A percentile compares a stretch with the other conserved stretches of the same genome.
These are phyloP conservation scores for Oreohelix idahoensis DNA, from an alignment of 1,140 invertebrate genomes.

Conservation along the genomic window DNA sequence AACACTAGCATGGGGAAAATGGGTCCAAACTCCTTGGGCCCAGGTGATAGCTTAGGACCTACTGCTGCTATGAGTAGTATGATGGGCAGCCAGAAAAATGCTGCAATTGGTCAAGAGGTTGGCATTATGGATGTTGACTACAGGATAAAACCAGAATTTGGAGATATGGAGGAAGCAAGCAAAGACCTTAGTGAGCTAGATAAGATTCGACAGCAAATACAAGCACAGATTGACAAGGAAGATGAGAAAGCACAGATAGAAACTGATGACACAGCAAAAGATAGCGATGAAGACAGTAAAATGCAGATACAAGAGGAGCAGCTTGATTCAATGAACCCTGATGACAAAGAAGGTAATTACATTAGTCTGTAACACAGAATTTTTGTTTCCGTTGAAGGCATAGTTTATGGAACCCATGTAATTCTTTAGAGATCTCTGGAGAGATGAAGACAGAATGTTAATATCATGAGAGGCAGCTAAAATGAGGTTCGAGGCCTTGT, in stretches of 20 bases:
- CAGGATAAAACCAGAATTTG: constrained; percentile 22
- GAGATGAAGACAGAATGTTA: too few relatives aligned
- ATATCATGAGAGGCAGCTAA: too few relatives aligned
- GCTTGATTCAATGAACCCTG: not conserved
- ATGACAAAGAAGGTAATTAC: not conserved
- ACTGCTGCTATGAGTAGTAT: not conserved
- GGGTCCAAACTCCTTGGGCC: not conserved
- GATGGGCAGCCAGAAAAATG: not conserved
- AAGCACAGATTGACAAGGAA: constrained; percentile 40
- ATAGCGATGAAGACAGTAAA: not conserved
- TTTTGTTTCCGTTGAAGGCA: too few relatives aligned
- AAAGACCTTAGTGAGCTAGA: constrained; percentile 31
- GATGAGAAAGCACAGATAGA: constrained; percentile 33
- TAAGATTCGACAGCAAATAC: constrained; percentile 32
- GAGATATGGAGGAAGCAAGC: constrained; percentile 14
- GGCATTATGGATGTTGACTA: constrained; percentile 37
- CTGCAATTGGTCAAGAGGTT: constrained; percentile 8
- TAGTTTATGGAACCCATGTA: too few relatives aligned
- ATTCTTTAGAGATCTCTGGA: too few relatives aligned
- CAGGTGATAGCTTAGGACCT: not conserved
- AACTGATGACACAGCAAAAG: not conserved
- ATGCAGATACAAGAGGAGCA: not conserved
- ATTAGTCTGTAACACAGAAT: not conserved
- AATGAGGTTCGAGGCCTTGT: too few relatives aligned
- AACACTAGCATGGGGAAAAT: not conserved